Evolutionary conservation across 2,113 vertebrate species (phyloP).

Genomic region (Pardalotus punctatus): DNA sequence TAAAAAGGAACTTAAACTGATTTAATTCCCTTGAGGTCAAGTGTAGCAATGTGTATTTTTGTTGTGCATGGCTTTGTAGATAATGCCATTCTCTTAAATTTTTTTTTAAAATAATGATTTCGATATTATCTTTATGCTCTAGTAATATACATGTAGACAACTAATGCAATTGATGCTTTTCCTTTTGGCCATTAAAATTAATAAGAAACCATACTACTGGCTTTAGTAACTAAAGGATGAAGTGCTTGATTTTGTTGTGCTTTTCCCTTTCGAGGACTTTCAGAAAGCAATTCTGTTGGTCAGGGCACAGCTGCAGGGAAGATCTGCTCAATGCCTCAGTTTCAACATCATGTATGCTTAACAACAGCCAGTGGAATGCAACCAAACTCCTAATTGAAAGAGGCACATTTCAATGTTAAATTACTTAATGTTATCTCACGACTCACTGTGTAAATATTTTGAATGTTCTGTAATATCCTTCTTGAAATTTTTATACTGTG

Average conservation of each 20-base stretch:
- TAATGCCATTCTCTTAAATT: constrained; percentile 6
- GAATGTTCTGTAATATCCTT: not conserved
- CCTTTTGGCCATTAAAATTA: constrained; percentile 32
- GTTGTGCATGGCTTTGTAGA: constrained; percentile 10
- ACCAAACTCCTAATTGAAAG: not conserved
- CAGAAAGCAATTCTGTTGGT: constrained; percentile 8
- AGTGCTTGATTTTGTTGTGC: not conserved
- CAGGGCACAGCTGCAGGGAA: not conserved
- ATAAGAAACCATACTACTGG: not conserved
- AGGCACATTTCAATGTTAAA: not conserved
- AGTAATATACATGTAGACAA: not conserved
- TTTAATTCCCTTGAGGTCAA: not conserved
- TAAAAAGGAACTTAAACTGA: not conserved
- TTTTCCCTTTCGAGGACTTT: not conserved
- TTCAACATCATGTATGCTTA: not conserved
- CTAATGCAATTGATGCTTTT: constrained; percentile 28
- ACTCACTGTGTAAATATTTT: not conserved
- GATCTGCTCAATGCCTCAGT: not conserved
- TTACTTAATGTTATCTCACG: not conserved
- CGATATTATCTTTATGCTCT: constrained; percentile 11
- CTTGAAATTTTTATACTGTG: not conserved
- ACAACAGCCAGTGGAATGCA: not conserved
- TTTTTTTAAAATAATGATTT: constrained; percentile 6
- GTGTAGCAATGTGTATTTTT: not conserved
- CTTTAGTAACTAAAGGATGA: not conserved